Base-by-base conservation (phyloP, 2,888 invertebrate genomes). In the Hymenopus coronatus region DNA sequence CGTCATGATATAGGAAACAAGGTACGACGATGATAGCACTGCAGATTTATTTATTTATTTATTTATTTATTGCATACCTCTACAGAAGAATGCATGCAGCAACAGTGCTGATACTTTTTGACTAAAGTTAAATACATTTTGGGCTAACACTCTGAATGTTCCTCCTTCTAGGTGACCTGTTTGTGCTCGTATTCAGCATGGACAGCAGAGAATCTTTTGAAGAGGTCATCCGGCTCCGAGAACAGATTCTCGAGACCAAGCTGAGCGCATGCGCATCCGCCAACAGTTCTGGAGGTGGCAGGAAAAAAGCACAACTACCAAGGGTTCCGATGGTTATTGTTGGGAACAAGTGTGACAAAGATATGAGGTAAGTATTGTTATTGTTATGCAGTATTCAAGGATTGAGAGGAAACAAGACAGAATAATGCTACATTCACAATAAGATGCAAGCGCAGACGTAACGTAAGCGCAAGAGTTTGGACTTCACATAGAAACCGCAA, bases 271-370 rank as follows among this genome's bases (percentile, higher is more conserved):
- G 88, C 33, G 94, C 94, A 89, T 94, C 95, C n/a, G 95, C 96
- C 88, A 95, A 95, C 86, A 94, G 90, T 83, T 89, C 90, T 1
- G 91, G 91, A 28, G 94, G 96, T 12, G 91, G 91, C 46, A 94
- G 96, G 92, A 95, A 95, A 92, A 94, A 95, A 89, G 96, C 96
- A 33, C 94, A 92, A 91, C 91, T 92, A 90, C 91, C 92, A 86
- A 92, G 96, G 92, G 97, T 97, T 85, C 97, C 97, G 83, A 97
- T 98, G 96, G 96, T 98, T 88, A 95, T 98, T 90, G 97, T 97
- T 3, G 98, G 97, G 88, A 98, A 98, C 93, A 98, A 98, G 94
- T 96, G 96, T 93, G 98, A 98, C 93, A 95, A 95, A 92, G 97
- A 97, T 86, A 95, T 96, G 92, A 96, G 96, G 97, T 97, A 92